These are phyloP conservation scores for Martes flavigula DNA, from an alignment of 2,797 vertebrate genomes.

Conservation along the genomic window DNA sequence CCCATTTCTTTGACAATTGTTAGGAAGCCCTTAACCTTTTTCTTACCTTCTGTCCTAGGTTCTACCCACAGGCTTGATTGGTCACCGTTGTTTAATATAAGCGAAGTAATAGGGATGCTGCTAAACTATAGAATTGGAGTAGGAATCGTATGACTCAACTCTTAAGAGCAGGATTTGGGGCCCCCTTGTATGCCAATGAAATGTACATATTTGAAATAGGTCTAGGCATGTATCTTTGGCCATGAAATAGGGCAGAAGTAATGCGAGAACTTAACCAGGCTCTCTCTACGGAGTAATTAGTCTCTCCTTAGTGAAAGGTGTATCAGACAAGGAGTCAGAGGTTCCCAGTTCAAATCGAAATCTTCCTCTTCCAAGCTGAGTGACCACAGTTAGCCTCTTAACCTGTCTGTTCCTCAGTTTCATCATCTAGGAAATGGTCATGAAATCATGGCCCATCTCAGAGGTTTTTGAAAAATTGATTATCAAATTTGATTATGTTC, in stretches of 20 bases:
- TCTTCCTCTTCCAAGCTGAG: neutral
- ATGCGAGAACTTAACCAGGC: neutral
- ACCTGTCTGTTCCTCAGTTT: neutral
- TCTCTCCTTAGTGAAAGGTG: neutral
- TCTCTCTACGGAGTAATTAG: neutral
- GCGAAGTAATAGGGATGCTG: neutral
- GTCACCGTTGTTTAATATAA: neutral
- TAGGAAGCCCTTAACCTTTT: neutral
- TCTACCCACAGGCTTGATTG: neutral
- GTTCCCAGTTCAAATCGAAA: neutral
- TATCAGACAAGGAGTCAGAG: neutral
- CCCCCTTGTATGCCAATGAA: neutral
- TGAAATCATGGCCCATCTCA: neutral
- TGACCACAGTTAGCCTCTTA: neutral
- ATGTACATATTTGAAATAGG: neutral
- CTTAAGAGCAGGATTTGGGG: neutral
- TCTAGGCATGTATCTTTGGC: neutral
- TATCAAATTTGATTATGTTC: neutral
- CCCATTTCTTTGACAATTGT: neutral
- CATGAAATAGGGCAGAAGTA: neutral
- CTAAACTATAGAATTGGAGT: neutral
- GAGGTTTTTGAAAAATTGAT: slow-evolving; percentile 23
- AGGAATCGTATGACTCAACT: neutral
- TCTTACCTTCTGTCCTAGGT: neutral
- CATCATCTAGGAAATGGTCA: slow-evolving; percentile 3